Base-by-base conservation (phyloP, 1,140 invertebrate genomes). In the Hyposmocoma kahamanoa region DNA sequence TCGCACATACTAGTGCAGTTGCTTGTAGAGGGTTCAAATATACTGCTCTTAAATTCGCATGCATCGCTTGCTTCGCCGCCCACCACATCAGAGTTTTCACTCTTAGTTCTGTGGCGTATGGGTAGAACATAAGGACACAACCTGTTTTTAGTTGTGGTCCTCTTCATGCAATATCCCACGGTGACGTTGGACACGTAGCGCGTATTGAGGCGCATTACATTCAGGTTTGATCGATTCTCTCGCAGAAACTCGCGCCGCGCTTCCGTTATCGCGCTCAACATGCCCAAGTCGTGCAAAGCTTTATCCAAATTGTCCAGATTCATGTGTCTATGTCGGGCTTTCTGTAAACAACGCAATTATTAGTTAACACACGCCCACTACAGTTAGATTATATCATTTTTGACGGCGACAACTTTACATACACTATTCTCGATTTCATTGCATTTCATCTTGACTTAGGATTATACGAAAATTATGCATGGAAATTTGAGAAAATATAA, bases 1-100 rank as follows among this genome's bases (percentile, higher is more conserved):
- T 41, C 28, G n/a, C 30, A n/a, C 22, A 15, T 22, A 55, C 24
- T 81, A 72, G 34, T 64, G 20, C 44, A 68, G n/a, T 66, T 67
- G 50, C 79, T 83, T 1, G 82, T 83, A 3, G 76, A 82, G 9
- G 82, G 79, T 45, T 85, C 79, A 44, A 81, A 48, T 38, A 80
- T 64, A 61, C 64, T 76, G 56, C 65, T 74, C 50, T 78, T 80
- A 42, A 67, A 67, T 21, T 83, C 79, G 60, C 71, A 74, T 22
- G 47, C 59, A 8, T 83, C 79, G 50, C 45, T 70, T 41, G 64
- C 55, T 63, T 88, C 58, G 70, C 63, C 70, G 67, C 51, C 61
- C 20, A 87, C 73, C 11, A 73, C 75, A 53, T 90, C 89, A 4
- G 88, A 88, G 66, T 89, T 90, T 61, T 90, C 89, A 67, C 88